A percentile compares a stretch with the other conserved stretches of the same genome.
These are phyloP conservation scores for Hipposideros armiger DNA, from an alignment of 2,113 vertebrate species.

Conservation along the genomic window DNA sequence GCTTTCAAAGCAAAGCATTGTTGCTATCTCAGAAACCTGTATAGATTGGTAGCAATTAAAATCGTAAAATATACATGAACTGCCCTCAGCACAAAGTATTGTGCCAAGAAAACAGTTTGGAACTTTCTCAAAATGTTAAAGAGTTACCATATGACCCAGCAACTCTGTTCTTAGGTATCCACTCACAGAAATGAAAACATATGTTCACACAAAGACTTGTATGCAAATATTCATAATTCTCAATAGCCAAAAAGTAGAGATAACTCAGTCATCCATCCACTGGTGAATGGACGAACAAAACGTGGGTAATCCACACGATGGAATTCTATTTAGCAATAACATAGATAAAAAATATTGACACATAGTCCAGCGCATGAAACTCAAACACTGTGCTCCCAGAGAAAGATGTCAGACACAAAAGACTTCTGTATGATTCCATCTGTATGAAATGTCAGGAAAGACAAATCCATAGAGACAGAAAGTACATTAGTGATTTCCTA, in stretches of 20 bases:
- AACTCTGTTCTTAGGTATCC: background rate
- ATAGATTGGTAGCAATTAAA: constrained; percentile 8
- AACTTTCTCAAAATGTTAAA: constrained; percentile 13
- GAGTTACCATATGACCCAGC: background rate
- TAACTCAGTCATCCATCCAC: background rate
- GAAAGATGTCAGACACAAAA: background rate
- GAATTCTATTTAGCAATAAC: background rate
- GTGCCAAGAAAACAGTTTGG: background rate
- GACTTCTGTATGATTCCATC: background rate
- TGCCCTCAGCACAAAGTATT: background rate
- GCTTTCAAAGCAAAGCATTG: constrained; percentile 7
- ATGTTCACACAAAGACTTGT: background rate
- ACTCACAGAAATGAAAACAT: background rate
- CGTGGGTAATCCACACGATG: background rate
- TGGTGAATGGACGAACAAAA: background rate
- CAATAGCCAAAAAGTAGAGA: background rate
- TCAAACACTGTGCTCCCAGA: background rate
- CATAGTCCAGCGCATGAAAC: background rate
- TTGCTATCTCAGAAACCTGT: background rate
- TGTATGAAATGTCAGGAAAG: background rate
- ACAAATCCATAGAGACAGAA: background rate
- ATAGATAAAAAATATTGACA: background rate
- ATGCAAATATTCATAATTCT: background rate
- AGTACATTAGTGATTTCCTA: background rate
- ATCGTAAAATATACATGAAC: background rate